Conservation (phyloP, 1,140 invertebrate genomes). For the Antheraea mylitta region DNA sequence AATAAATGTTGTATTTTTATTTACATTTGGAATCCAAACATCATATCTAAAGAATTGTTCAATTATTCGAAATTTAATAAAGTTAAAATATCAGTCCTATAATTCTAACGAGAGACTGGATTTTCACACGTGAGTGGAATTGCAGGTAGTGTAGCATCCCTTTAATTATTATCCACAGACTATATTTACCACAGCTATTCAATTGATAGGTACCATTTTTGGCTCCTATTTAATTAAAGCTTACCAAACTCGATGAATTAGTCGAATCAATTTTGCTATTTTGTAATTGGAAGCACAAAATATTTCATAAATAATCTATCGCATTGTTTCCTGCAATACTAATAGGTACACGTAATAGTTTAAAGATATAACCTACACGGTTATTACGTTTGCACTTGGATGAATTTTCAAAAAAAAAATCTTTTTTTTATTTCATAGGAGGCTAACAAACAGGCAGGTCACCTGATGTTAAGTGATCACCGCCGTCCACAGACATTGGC, state of each 20-base stretch:
- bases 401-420: too few relatives aligned
- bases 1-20: background rate
- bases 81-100: background rate
- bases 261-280: constrained; percentile 23
- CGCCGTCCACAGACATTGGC: too few relatives aligned
- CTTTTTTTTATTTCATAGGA: too few relatives aligned
- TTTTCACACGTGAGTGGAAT: background rate
- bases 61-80: background rate
- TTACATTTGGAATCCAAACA: background rate
- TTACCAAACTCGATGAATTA: constrained; percentile 26
- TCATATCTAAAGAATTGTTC: background rate
- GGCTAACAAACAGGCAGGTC: too few relatives aligned
- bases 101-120: background rate
- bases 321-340: too few relatives aligned
- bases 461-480: too few relatives aligned
- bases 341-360: too few relatives aligned
- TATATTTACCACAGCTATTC: constrained; percentile 44
- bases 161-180: constrained; percentile 39
- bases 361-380: too few relatives aligned
- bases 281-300: constrained; percentile 10
- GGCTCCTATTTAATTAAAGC: constrained; percentile 51
- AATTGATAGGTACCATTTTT: constrained; percentile 36
- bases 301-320: background rate
- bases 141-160: constrained; percentile 21
- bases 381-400: too few relatives aligned